Conservation (phyloP, 2,797 vertebrate species). For the Lagorchestes hirsutus region DNA sequence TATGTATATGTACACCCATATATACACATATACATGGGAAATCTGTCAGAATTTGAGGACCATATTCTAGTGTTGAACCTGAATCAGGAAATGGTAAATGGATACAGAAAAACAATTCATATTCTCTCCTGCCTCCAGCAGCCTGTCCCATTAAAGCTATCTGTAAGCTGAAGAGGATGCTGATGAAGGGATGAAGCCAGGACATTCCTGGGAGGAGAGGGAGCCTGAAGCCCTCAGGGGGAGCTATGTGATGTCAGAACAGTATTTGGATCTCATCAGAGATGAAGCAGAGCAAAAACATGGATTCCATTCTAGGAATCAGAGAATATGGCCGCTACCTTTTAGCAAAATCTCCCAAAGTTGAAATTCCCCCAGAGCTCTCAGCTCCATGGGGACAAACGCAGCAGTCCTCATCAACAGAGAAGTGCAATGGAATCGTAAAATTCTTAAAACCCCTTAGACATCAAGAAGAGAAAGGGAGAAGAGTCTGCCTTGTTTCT, state of each 20-base stretch:
- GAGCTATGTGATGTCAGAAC: background rate
- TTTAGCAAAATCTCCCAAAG: background rate
- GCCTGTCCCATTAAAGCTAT: background rate
- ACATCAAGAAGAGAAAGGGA: background rate
- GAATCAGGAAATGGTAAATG: conserved; percentile 21
- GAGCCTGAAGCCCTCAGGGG: background rate
- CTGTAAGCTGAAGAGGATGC: conserved; percentile 8
- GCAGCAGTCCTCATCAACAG: background rate
- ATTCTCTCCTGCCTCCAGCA: background rate
- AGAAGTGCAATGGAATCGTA: background rate
- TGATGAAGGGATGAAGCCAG: background rate
- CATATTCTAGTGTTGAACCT: conserved; percentile 29
- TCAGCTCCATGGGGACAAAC: background rate
- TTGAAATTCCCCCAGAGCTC: background rate
- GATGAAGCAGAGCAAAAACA: background rate
- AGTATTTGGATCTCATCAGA: background rate
- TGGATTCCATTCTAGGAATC: background rate
- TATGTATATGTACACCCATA: too few species aligned
- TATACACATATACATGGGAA: background rate
- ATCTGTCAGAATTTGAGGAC: conserved; percentile 11
- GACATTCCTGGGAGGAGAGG: background rate
- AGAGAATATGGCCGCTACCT: background rate
- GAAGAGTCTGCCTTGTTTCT: background rate
- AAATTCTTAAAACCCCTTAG: background rate
- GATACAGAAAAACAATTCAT: background rate